Base-by-base conservation (phyloP, 2,113 vertebrate species). In the Hymenochirus boettgeri region DNA sequence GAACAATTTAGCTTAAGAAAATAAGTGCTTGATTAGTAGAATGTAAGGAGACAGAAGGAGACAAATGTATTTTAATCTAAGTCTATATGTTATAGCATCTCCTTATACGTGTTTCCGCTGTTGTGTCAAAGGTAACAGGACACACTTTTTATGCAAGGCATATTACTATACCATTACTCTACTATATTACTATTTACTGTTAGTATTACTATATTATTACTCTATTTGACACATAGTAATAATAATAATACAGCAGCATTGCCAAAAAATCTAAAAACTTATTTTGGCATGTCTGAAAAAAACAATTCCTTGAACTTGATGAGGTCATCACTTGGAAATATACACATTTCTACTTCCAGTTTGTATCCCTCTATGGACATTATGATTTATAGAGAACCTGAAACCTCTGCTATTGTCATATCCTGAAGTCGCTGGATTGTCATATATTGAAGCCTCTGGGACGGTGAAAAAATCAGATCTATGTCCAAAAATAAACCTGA, bases 261-360 rank as follows among this genome's bases (percentile, higher is more conserved):
- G 31, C 15, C 18, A 26, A 52, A 33, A 48, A 26, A 52, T 13
- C 52, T 33, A 59, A 67, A 67, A 33, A 39, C 15, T 19, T 59
- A 2, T 5, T 45, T 52, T 26, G 23, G 27, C 45, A 57, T 11
- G 22, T 8, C n/a, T 48, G 8, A 21, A 46, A 59, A 47, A 26
- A n/a, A 50, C 19, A 22, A 51, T 35, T 27, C n/a, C 46, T 7
- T 24, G 3, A 2, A n/a, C 12, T 12, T 19, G 57, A 69, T 69
- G 65, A 69, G 23, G 65, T 69, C 56, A 69, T 3, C 9, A 12
- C 17, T 51, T 58, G 46, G 64, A 53, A 69, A 69, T 10, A 48
- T 21, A 13, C 13, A 22, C 9, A 22, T 31, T 59, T 31, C 42
- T 26, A 50, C 29, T 58, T 31, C n/a, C n/a, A 27, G 22, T 39